phyloP scores from a whole-genome alignment of 2,888 invertebrate species.

The Pachliopta kotzebuea region DNA sequence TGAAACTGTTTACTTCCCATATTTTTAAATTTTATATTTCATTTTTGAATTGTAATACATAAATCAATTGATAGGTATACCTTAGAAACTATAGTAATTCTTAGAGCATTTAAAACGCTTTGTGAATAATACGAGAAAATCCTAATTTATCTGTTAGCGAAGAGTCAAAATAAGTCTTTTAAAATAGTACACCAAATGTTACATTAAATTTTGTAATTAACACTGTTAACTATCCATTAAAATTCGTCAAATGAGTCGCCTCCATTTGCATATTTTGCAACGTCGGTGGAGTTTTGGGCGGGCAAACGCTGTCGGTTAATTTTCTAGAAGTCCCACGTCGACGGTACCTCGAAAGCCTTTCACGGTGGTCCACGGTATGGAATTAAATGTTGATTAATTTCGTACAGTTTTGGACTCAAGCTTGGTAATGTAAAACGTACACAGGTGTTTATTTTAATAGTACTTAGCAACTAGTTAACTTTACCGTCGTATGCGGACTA shows the following conservation, averaged over 20 bases:
- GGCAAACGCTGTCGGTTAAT: slow-evolving; percentile 60
- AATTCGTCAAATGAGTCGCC: slow-evolving; percentile 73
- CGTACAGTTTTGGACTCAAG: slow-evolving; percentile 55
- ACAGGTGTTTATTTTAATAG: slow-evolving; percentile 57
- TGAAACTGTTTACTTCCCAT: not conserved
- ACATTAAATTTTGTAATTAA: slow-evolving; percentile 67
- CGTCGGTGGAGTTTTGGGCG: slow-evolving; percentile 55
- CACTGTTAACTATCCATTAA: slow-evolving; percentile 74
- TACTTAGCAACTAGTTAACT: slow-evolving; percentile 48
- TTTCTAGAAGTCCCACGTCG: slow-evolving; percentile 64
- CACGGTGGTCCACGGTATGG: slow-evolving; percentile 53
- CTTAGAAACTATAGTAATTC: no score
- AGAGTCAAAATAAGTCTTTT: not conserved
- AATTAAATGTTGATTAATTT: slow-evolving; percentile 78
- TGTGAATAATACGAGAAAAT: not conserved
- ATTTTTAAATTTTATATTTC: not conserved
- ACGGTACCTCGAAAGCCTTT: slow-evolving; percentile 54
- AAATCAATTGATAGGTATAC: not conserved
- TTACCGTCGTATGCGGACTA: not conserved
- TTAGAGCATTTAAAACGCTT: no score
- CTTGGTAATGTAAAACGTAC: slow-evolving; percentile 47
- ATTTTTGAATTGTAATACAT: not conserved
- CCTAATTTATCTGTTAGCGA: not conserved
- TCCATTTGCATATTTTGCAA: slow-evolving; percentile 74
- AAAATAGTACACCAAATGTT: slow-evolving; percentile 39